Evolutionary conservation across 2,113 vertebrate species (phyloP).

Genomic region (Sapayoa aenigma): DNA sequence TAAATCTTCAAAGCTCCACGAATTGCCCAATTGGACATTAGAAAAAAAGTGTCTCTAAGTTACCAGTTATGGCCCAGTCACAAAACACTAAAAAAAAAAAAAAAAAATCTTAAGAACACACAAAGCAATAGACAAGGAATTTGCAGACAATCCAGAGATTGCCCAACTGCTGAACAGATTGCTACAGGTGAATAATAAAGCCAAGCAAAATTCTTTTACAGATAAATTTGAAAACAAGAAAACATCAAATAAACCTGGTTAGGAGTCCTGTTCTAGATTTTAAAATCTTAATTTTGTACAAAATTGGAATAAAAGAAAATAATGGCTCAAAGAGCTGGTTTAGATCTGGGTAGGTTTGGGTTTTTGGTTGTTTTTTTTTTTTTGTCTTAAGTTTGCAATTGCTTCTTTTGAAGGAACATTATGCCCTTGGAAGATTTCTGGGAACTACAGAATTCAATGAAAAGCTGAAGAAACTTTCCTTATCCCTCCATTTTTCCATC

Average conservation of each 20-base stretch:
- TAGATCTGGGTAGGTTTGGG: neutral
- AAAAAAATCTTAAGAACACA: neutral
- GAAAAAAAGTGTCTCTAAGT: neutral
- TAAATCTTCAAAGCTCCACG: conserved; percentile 38
- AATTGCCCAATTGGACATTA: neutral
- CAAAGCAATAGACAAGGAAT: neutral
- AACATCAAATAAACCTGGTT: neutral
- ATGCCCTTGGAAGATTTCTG: neutral
- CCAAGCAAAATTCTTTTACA: neutral
- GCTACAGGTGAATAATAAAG: neutral
- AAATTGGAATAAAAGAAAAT: neutral
- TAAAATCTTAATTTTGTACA: neutral
- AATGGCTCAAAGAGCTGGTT: neutral
- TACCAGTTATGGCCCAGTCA: neutral
- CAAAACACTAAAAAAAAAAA: neutral
- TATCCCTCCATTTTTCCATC: neutral
- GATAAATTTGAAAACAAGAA: neutral
- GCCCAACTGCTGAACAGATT: neutral
- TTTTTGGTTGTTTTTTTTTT: neutral
- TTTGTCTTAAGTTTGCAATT: neutral
- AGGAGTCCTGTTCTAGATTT: neutral
- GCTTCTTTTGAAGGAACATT: neutral
- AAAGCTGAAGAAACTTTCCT: neutral
- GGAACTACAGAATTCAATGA: neutral
- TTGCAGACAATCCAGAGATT: neutral